These are phyloP conservation scores for Apoderus coryli DNA, from an alignment of 2,888 invertebrate species.

Conservation along the genomic window DNA sequence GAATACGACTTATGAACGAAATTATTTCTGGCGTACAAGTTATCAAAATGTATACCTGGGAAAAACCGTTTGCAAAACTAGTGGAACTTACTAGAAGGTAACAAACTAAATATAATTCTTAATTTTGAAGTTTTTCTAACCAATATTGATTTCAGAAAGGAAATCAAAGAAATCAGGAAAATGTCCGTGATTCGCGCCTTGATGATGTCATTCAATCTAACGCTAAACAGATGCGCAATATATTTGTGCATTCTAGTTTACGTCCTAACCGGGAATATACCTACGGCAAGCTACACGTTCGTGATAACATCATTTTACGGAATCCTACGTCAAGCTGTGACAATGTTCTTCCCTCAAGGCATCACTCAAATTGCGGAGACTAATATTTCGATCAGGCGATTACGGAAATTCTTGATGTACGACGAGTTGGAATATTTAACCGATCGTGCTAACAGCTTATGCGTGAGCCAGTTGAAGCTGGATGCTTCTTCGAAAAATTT, in stretches of 20 bases:
- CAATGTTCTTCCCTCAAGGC: constrained; percentile 47
- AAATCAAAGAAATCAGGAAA: constrained; percentile 47
- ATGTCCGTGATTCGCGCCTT: constrained; percentile 50
- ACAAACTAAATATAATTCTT: no score
- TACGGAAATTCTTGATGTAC: constrained; percentile 42
- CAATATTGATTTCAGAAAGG: constrained; percentile 37
- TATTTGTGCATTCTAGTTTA: constrained; percentile 66
- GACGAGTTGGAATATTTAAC: constrained; percentile 9
- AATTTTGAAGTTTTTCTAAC: constrained; percentile 14
- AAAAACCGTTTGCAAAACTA: constrained; percentile 68
- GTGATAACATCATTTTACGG: constrained; percentile 63
- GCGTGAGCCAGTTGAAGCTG: not conserved
- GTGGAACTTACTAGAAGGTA: constrained; percentile 48
- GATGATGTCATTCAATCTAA: constrained; percentile 49
- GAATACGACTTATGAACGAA: constrained; percentile 81
- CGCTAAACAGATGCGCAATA: constrained; percentile 71
- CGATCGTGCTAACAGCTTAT: no score
- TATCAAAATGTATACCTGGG: constrained; percentile 95
- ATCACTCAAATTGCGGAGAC: constrained; percentile 55
- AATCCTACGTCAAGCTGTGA: constrained; percentile 48
- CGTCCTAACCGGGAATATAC: constrained; percentile 43
- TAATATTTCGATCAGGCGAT: constrained; percentile 18
- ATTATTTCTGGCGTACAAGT: constrained; percentile 78
- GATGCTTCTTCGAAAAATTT: not conserved
- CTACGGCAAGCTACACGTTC: constrained; percentile 49